Base-by-base conservation (phyloP, 2,888 invertebrate genomes). In the Gisinianus flammeolus region DNA sequence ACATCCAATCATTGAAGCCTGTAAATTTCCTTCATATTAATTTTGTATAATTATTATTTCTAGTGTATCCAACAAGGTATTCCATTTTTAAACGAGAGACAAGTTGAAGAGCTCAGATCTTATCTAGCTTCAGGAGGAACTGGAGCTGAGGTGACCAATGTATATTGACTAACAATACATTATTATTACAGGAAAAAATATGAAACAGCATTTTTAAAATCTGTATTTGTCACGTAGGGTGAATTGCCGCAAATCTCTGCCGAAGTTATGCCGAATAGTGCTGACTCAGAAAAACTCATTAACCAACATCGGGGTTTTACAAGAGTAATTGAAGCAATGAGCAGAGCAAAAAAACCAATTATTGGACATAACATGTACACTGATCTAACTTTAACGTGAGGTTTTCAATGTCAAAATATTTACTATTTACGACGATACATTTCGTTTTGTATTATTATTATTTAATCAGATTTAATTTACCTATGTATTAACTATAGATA, bases 331-430 rank as follows among this genome's bases (percentile, higher is more conserved):
- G 86, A 90, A 22, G 85, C 92, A 0, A 86, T 94, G 24, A 87
- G 87, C 33, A 85, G 87, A 0, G 86, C 89, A 5, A 89, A 90
- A 81, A 93, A 93, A 87, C 93, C 94, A 2, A 87, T 94, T 30
- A 87, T 94, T 31, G 93, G 93, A 0, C 94, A 94, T 86, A 95
- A 95, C 86, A 86, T 91, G 80, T 88, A 93, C 76, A 87, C 92
- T 80, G 94, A 94, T 86, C 87, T 91, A 0, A 86, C 94, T 84
- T 88, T 93, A 30, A 86, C 93, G 56, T 56, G 16, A 44, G 16
- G 44, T 44, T 44, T 44, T 44, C 16, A 44, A 44, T 16, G 16
- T 44, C 16, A 10, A 10, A 44, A 44, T 44, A 10, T 44, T 44
- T 10, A 44, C 16, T 44, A 44, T 44, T 6, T 44, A 44, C 44